Percentiles rank a stretch among this genome's conserved stretches.
These are phyloP conservation scores for Hirundichthys speculiger DNA, from an alignment of 2,113 vertebrate genomes.

Conservation along the genomic window DNA sequence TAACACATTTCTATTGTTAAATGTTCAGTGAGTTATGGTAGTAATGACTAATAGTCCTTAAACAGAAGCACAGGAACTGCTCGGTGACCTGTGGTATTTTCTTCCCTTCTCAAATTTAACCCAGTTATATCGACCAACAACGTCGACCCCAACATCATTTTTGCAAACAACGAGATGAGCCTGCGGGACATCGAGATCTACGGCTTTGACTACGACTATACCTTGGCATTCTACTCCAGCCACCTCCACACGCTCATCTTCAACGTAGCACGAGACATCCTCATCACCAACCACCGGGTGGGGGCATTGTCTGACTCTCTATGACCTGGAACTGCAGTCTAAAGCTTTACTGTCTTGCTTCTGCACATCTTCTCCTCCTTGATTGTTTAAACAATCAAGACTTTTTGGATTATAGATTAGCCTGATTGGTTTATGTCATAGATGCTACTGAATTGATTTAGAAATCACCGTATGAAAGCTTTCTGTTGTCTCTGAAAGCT, in stretches of 20 bases:
- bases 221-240: constrained; percentile 94
- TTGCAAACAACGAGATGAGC: constrained; percentile 98
- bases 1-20: too few relatives aligned
- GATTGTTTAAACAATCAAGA: too few relatives aligned
- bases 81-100: neutral
- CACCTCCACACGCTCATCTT: constrained; percentile 96
- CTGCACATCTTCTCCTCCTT: too few relatives aligned
- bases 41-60: too few relatives aligned
- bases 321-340: too few relatives aligned
- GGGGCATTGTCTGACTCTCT: constrained; percentile 45
- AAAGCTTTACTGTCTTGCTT: too few relatives aligned
- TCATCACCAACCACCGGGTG: constrained; percentile 93
- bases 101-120: constrained; percentile 77
- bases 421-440: neutral
- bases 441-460: neutral
- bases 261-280: constrained; percentile 93
- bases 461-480: neutral
- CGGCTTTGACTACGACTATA: constrained; percentile 98
- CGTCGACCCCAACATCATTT: constrained; percentile 92
- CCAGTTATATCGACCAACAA: constrained; percentile 86
- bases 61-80: too few relatives aligned
- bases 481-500: neutral
- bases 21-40: too few relatives aligned
- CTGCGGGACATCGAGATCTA: constrained; percentile 95
- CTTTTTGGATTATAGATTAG: neutral